A percentile compares a stretch with the other conserved stretches of the same genome.
Evolutionary conservation across 2,113 vertebrate species (phyloP).

Genomic region (Propithecus coquereli): DNA sequence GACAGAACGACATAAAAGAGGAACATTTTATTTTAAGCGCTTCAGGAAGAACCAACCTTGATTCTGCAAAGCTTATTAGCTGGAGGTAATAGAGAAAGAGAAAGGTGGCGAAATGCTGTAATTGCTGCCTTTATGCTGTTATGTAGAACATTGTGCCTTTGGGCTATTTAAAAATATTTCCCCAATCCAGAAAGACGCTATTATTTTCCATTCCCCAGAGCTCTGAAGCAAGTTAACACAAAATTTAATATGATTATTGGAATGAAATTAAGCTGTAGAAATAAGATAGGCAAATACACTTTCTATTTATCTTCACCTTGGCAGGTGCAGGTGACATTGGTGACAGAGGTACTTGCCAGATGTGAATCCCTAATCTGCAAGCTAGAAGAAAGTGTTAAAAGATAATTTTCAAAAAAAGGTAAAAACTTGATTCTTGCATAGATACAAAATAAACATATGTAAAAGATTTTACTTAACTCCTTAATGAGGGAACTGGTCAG

Average conservation of each 20-base stretch:
- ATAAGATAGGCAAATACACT: constrained; percentile 20
- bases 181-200: constrained; percentile 31
- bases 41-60: constrained; percentile 12
- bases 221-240: background rate
- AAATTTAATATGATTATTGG: constrained; percentile 58
- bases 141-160: constrained; percentile 32
- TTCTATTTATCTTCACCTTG: background rate
- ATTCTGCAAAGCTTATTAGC: constrained; percentile 48
- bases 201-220: constrained; percentile 40
- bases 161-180: constrained; percentile 62
- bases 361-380: background rate
- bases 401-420: background rate
- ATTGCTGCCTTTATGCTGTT: constrained; percentile 27
- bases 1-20: background rate
- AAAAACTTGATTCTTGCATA: background rate
- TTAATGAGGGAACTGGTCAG: background rate
- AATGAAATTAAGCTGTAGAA: constrained; percentile 37
- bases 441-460: background rate
- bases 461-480: background rate
- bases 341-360: background rate
- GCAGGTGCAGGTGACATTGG: background rate
- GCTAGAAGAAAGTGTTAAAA: background rate
- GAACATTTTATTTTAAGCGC: background rate
- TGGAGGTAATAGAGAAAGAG: constrained; percentile 43
- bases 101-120: background rate